Base-by-base conservation (phyloP, 1,140 invertebrate genomes). In the Drosophila sturtevanti region DNA sequence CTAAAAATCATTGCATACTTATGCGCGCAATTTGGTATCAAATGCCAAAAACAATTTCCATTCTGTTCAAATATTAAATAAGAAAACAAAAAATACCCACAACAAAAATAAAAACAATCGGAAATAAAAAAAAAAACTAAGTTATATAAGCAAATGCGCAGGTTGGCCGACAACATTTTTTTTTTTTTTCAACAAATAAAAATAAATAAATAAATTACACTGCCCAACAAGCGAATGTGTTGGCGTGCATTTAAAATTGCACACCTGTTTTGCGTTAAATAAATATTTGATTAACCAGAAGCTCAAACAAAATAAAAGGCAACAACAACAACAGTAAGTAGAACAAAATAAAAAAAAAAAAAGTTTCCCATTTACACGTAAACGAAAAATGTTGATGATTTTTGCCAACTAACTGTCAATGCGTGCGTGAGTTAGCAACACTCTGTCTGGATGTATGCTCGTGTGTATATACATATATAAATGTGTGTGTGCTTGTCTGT, bases 241-340 rank as follows among this genome's bases (percentile, higher is more conserved):
- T 60, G 18, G 12, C 18, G 16, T 56, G 58, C 58, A 60, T 60
- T 38, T 60, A 24, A 60, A 60, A 60, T 22, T 41, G 38, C 37
- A 35, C 58, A 60, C 58, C 58, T 60, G 58, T 41, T 60, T 60
- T 41, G 58, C 37, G 58, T 60, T 60, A 35, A 60, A 60, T 60
- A 60, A 60, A 60, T 60, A 60, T 60, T 60, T 60, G 27, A 60
- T 60, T 60, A 60, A 41, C 31, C 58, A 56, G 54, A 38, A 37
- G 22, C 21, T 35, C 22, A 56, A 48, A 21, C 16, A 48, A 48
- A 48, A 38, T n/a, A 38, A 38, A 12, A 38, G n/a, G n/a, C 37
- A 38, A 14, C 11, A 9, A 5, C n/a, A n/a, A 38, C 37, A 38
- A 38, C 37, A 38, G n/a, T n/a, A n/a, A n/a, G n/a, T n/a, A 4